A percentile compares a stretch with the other conserved stretches of the same genome.
phyloP scores from a whole-genome alignment of 2,797 vertebrate species.

The Merluccius polli region DNA sequence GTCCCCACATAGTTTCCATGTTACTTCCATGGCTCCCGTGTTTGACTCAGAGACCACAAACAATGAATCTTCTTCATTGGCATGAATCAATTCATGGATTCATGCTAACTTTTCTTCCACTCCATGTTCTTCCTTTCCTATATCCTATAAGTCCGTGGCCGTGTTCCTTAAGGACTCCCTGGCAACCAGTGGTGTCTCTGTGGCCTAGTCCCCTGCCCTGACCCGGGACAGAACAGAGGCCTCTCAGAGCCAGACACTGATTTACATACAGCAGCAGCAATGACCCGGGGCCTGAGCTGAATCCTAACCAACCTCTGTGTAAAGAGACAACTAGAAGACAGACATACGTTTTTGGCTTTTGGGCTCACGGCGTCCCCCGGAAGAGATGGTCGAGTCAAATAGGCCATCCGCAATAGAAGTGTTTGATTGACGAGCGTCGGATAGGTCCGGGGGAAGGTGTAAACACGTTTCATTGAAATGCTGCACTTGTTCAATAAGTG shows the following conservation, averaged over 20 bases:
- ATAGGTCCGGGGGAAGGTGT: neutral
- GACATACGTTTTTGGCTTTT: neutral
- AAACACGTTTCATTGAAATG: neutral
- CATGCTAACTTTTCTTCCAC: conserved; percentile 46
- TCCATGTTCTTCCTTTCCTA: conserved; percentile 11
- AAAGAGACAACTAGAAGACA: conserved; percentile 1
- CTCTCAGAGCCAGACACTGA: conserved; percentile 61
- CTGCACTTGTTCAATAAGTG: neutral
- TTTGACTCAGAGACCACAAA: conserved; percentile 40
- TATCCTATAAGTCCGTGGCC: conserved; percentile 47
- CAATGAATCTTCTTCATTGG: conserved; percentile 71
- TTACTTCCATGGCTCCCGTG: conserved; percentile 34
- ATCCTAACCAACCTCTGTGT: conserved; percentile 53
- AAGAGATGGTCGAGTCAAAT: neutral
- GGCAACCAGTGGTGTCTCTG: conserved; percentile 74
- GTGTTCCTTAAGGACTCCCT: conserved; percentile 69
- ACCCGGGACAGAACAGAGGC: conserved; percentile 72
- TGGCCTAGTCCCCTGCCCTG: conserved; percentile 48
- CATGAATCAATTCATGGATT: conserved; percentile 70
- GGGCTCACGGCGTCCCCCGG: neutral
- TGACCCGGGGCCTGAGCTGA: conserved; percentile 58
- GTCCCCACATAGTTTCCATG: conserved; percentile 64
- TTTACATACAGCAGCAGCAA: conserved; percentile 68
- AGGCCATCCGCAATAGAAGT: neutral
- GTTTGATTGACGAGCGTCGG: neutral